phyloP scores from a whole-genome alignment of 2,797 vertebrate species.

The Echiichthys vipera region DNA sequence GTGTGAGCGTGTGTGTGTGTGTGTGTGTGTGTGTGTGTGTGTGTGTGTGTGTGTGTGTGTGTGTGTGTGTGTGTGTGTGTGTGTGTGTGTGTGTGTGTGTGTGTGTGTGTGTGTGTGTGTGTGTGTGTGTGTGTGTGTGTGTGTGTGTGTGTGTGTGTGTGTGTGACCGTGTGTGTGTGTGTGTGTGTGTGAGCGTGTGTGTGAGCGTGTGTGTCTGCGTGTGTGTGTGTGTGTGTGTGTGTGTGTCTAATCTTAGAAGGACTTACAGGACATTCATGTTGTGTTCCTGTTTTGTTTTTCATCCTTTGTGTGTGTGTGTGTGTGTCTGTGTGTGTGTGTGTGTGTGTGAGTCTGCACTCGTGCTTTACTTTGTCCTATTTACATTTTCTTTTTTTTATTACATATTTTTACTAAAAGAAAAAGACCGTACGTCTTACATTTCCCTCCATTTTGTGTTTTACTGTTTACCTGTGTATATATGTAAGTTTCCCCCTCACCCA shows the following conservation, averaged over 20 bases:
- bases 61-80: not conserved
- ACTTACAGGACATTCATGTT: conserved; percentile 43
- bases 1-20: conserved; percentile 42
- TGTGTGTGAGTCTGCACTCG: conserved; percentile 12
- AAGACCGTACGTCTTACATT: too few species aligned
- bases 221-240: conserved; percentile 18
- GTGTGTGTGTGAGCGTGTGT: conserved; percentile 1
- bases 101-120: conserved; percentile 21
- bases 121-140: conserved; percentile 41
- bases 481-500: too few species aligned
- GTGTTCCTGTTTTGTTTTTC: conserved; percentile 44
- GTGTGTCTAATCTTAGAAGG: conserved; percentile 35
- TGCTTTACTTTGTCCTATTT: too few species aligned
- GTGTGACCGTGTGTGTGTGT: not conserved
- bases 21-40: conserved; percentile 20
- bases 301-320: not conserved
- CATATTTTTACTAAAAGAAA: too few species aligned
- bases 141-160: conserved; percentile 13
- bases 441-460: too few species aligned
- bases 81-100: conserved; percentile 33
- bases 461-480: too few species aligned
- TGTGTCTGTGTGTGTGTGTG: not conserved
- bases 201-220: conserved; percentile 36
- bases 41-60: not conserved
- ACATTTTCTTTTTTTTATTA: too few species aligned